Evolutionary conservation across 2,797 vertebrate genomes (phyloP).

Genomic region (Coreius guichenoti): DNA sequence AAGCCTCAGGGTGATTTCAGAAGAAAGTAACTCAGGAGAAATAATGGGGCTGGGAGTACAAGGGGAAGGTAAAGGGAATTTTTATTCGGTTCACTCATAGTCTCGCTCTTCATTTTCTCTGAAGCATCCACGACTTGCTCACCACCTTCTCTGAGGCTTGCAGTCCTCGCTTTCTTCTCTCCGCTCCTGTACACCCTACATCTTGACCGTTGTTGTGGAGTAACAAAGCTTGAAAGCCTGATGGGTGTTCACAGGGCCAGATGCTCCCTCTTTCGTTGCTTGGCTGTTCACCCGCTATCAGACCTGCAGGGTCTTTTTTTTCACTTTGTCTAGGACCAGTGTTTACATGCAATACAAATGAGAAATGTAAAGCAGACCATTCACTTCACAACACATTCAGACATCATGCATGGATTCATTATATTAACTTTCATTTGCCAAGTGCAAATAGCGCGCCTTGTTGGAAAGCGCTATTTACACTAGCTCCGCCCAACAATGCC

Average conservation of each 20-base stretch:
- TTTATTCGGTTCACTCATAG: constrained; percentile 65
- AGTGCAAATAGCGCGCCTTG: too few species aligned
- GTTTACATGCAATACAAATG: constrained; percentile 29
- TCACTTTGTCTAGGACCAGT: not conserved
- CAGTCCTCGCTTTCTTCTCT: constrained; percentile 56
- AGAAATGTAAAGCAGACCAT: constrained; percentile 3
- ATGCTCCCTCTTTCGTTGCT: constrained; percentile 53
- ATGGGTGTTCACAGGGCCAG: constrained; percentile 57
- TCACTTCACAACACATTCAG: not conserved
- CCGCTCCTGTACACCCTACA: constrained; percentile 42
- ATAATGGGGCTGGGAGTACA: constrained; percentile 75
- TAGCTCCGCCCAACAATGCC: too few species aligned
- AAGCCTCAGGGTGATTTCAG: constrained; percentile 79
- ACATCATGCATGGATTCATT: constrained; percentile 6
- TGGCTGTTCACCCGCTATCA: constrained; percentile 3
- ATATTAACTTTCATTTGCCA: not conserved
- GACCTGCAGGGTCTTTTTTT: constrained; percentile 35
- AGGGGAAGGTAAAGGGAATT: constrained; percentile 73
- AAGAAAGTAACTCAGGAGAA: constrained; percentile 76
- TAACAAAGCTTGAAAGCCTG: constrained; percentile 70
- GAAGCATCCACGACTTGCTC: constrained; percentile 53
- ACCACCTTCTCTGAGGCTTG: constrained; percentile 58
- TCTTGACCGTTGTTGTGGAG: constrained; percentile 62
- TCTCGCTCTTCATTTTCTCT: constrained; percentile 47
- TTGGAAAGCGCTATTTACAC: too few species aligned